phyloP scores from a whole-genome alignment of 2,797 vertebrate genomes.

The Luscinia megarhynchos region DNA sequence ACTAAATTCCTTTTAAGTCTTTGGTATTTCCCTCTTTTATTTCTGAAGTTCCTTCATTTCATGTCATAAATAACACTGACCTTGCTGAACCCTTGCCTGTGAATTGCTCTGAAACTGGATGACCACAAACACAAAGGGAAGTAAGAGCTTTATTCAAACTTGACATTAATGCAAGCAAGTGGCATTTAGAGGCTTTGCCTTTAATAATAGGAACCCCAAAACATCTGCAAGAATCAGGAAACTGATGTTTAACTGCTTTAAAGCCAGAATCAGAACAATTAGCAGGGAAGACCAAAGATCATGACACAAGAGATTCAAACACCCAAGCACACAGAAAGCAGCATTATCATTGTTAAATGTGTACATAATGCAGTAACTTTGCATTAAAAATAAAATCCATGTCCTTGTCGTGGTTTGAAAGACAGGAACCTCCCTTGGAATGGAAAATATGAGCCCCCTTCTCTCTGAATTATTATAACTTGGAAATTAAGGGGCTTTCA shows the following conservation, averaged over 20 bases:
- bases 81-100: not conserved
- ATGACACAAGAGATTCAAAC: not conserved
- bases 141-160: not conserved
- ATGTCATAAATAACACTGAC: slow-evolving; percentile 7
- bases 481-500: not conserved
- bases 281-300: fast-evolving
- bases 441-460: not conserved
- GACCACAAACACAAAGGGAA: not conserved
- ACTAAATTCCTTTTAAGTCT: not conserved
- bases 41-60: slow-evolving; percentile 33
- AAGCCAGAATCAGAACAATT: not conserved
- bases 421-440: not conserved
- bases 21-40: slow-evolving; percentile 25
- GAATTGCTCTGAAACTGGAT: not conserved
- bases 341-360: not conserved
- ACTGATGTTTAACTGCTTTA: not conserved
- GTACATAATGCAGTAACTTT: not conserved
- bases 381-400: not conserved
- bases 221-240: not conserved
- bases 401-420: not conserved
- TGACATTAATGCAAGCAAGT: not conserved
- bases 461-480: not conserved
- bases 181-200: not conserved
- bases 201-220: not conserved
- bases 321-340: not conserved